Conservation (phyloP, 2,113 vertebrate species). For the Calidris pygmaea region DNA sequence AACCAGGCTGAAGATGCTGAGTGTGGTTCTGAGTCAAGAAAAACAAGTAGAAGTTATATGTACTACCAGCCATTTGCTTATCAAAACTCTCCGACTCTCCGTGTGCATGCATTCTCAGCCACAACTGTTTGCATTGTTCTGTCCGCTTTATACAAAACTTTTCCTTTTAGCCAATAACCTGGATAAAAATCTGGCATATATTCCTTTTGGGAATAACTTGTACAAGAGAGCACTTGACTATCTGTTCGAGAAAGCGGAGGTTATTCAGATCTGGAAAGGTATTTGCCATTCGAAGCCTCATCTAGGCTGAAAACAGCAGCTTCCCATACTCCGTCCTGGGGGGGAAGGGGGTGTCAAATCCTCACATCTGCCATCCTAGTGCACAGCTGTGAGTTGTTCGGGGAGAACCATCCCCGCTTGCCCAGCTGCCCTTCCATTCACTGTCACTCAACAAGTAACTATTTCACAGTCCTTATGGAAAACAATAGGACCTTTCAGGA, state of each 20-base stretch:
- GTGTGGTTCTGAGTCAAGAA: background rate
- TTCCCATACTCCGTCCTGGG: background rate
- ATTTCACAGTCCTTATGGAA: constrained; percentile 60
- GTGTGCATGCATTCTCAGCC: background rate
- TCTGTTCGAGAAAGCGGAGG: background rate
- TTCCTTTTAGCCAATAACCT: background rate
- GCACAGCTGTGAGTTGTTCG: constrained; percentile 45
- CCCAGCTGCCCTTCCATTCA: constrained; percentile 73
- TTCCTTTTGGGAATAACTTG: background rate
- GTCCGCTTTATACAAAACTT: rapidly evolving
- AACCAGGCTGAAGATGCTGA: background rate
- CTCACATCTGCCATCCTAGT: constrained; percentile 26
- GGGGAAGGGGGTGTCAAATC: background rate
- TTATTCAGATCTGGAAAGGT: background rate
- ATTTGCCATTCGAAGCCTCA: background rate
- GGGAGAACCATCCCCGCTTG: constrained; percentile 28
- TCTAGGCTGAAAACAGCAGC: background rate
- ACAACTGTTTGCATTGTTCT: background rate
- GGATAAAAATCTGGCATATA: background rate
- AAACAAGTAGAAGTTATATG: background rate
- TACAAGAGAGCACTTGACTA: background rate
- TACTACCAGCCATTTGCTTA: background rate
- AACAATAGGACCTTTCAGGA: constrained; percentile 73
- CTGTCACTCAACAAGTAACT: constrained; percentile 63
- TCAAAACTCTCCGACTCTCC: background rate